Evolutionary conservation across 2,113 vertebrate genomes (phyloP).

Genomic region (Psittacara wagleri): DNA sequence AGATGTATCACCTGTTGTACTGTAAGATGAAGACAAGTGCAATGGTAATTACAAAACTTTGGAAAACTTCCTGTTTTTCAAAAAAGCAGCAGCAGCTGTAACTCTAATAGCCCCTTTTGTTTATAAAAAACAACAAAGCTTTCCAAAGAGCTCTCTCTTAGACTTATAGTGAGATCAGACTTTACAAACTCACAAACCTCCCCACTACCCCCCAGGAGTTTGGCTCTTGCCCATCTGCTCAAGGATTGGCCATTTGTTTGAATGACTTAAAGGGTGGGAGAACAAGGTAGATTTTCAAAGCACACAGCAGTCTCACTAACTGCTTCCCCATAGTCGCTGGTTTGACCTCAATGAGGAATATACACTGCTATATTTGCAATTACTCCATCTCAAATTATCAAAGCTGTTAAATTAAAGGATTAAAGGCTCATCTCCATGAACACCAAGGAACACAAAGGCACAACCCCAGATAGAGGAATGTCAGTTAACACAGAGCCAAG

Average conservation of each 20-base stretch:
- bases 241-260: conserved; percentile 31
- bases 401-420: neutral
- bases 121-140: neutral
- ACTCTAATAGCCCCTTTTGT: conserved; percentile 26
- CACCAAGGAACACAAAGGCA: neutral
- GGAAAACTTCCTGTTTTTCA: conserved; percentile 17
- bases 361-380: neutral
- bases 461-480: neutral
- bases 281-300: conserved; percentile 19
- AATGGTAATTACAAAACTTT: conserved; percentile 56
- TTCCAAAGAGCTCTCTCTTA: neutral
- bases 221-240: conserved; percentile 19
- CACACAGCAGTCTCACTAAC: neutral
- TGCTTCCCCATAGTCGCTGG: neutral
- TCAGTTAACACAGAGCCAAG: neutral
- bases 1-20: conserved; percentile 80
- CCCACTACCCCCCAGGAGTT: neutral
- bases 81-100: conserved; percentile 37
- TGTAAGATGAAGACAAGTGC: conserved; percentile 72
- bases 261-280: neutral
- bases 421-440: neutral
- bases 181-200: conserved; percentile 11
- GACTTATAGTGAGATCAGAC: neutral
- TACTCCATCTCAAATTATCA: neutral
- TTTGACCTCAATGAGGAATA: neutral